Percentiles rank a stretch among this genome's conserved stretches.
phyloP scores from a whole-genome alignment of 92 coral and sea anemone genomes.

The Heteractis magnifica region DNA sequence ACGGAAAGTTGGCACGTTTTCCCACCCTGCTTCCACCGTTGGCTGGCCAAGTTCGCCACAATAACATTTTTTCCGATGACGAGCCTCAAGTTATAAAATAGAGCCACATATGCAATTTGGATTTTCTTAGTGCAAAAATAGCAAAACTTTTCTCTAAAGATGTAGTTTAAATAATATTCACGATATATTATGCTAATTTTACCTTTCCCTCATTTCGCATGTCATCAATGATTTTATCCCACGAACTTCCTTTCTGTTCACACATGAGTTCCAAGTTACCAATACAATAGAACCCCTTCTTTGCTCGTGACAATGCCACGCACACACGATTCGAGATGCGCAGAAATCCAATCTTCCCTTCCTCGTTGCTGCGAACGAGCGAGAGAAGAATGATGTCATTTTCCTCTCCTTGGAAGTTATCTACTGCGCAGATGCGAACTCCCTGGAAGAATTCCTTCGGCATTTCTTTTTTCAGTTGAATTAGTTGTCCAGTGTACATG shows the following conservation, averaged over 20 bases:
- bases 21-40: no score
- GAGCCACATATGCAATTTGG: no score
- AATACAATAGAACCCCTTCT: conserved; percentile 81
- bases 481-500: conserved; percentile 87
- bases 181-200: not conserved
- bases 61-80: no score
- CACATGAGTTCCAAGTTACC: conserved; percentile 77
- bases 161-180: not conserved
- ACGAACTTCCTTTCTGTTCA: conserved; percentile 55
- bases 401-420: conserved; percentile 98
- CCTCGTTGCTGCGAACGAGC: conserved; percentile 94
- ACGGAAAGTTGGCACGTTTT: no score
- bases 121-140: not conserved
- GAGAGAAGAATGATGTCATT: conserved; percentile 92
- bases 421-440: conserved; percentile 89
- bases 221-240: conserved; percentile 71
- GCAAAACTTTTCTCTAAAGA: not conserved
- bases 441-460: conserved; percentile 74
- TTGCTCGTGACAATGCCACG: conserved; percentile 93
- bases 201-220: conserved; percentile 64
- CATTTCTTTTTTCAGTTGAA: conserved; percentile 75
- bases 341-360: conserved; percentile 88
- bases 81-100: no score
- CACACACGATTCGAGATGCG: conserved; percentile 89
- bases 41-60: no score